phyloP scores from a whole-genome alignment of 2,797 vertebrate species.

The Peromyscus attwateri region DNA sequence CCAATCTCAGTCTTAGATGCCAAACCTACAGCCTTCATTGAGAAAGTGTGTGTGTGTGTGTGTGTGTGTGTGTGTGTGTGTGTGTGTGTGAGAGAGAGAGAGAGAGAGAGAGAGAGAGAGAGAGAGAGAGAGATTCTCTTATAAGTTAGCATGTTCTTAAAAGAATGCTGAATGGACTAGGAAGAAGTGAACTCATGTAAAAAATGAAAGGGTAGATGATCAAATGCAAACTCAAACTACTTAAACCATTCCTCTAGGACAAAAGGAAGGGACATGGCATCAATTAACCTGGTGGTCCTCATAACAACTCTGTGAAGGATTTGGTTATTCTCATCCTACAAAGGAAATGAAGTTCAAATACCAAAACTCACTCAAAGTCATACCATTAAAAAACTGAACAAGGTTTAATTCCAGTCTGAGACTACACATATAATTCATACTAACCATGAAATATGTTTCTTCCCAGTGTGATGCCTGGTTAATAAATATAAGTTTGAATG shows the following conservation, averaged over 20 bases:
- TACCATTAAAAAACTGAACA: neutral
- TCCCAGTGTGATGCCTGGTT: neutral
- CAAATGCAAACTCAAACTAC: neutral
- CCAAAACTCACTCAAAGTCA: neutral
- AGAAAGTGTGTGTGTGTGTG: neutral
- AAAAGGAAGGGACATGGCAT: neutral
- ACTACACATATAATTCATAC: neutral
- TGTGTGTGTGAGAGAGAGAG: neutral
- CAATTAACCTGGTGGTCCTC: neutral
- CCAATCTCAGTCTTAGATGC: neutral
- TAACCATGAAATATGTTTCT: slow-evolving; percentile 46
- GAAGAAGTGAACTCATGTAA: neutral
- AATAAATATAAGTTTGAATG: slow-evolving; percentile 47
- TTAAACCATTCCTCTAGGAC: neutral
- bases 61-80: no score
- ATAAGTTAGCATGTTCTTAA: neutral
- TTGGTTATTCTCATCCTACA: slow-evolving; percentile 2
- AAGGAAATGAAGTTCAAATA: slow-evolving; percentile 44
- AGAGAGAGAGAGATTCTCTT: neutral
- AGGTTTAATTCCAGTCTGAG: slow-evolving; percentile 5
- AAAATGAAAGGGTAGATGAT: neutral
- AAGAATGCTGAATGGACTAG: neutral
- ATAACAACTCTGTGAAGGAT: neutral
- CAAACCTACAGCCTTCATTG: neutral
- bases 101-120: neutral